A percentile compares a stretch with the other conserved stretches of the same genome.
phyloP scores from a whole-genome alignment of 2,797 vertebrate species.

The Phoebastria nigripes region DNA sequence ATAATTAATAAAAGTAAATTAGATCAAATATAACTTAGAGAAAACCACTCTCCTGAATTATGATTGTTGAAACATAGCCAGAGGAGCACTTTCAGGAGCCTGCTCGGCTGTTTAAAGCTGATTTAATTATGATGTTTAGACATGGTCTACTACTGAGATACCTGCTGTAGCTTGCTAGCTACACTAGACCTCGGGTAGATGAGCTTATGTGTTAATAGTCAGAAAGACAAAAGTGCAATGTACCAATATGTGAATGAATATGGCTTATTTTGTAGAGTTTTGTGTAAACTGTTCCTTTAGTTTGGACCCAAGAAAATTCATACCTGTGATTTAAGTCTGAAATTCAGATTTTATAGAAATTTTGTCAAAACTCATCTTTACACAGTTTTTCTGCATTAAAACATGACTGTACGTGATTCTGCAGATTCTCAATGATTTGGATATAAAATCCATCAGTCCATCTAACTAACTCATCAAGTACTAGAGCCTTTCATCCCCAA shows the following conservation, averaged over 20 bases:
- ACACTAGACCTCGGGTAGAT: background rate
- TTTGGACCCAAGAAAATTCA: background rate
- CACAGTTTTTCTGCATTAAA: background rate
- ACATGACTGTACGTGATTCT: background rate
- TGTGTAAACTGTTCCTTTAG: background rate
- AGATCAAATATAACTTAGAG: constrained; percentile 10
- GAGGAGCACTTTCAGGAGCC: constrained; percentile 39
- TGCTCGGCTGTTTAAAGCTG: background rate
- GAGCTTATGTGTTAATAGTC: background rate
- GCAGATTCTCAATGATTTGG: background rate
- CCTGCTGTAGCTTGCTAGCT: background rate
- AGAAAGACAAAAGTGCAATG: background rate
- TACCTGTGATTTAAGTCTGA: background rate
- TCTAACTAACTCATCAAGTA: background rate
- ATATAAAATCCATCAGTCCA: background rate
- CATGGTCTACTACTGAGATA: background rate
- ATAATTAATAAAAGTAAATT: constrained; percentile 53
- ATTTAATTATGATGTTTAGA: constrained; percentile 33
- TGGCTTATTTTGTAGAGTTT: background rate
- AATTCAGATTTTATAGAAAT: background rate
- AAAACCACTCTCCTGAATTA: constrained; percentile 28
- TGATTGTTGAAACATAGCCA: constrained; percentile 23
- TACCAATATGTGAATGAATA: background rate
- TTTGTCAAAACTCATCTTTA: background rate
- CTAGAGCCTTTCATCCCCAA: background rate